Evolutionary conservation across 2,113 vertebrate species (phyloP).

Genomic region (Alligator sinensis): DNA sequence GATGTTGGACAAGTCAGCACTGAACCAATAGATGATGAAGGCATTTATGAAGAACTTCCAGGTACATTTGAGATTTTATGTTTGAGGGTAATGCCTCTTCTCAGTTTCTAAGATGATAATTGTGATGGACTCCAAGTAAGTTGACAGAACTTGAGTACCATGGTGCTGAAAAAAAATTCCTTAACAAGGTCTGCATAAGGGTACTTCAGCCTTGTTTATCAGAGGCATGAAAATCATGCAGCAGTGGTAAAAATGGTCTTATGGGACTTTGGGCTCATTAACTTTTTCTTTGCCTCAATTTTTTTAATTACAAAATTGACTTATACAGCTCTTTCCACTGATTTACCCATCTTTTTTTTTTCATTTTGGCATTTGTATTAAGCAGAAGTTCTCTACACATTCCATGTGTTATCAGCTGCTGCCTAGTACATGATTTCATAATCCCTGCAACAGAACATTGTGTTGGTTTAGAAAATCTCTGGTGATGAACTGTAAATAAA

Average conservation of each 20-base stretch:
- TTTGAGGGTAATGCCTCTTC: not conserved
- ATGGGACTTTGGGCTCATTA: constrained; percentile 70
- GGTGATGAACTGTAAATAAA: constrained; percentile 48
- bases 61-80: constrained; percentile 74
- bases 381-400: constrained; percentile 26
- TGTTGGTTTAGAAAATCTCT: constrained; percentile 33
- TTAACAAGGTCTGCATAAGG: constrained; percentile 4
- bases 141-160: fast-evolving
- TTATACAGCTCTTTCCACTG: constrained; percentile 65
- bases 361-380: constrained; percentile 59
- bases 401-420: constrained; percentile 55
- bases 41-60: constrained; percentile 94
- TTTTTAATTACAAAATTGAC: constrained; percentile 75
- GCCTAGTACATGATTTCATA: not conserved
- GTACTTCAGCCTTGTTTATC: constrained; percentile 19
- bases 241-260: constrained; percentile 47
- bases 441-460: not conserved
- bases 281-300: constrained; percentile 64
- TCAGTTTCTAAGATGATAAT: not conserved
- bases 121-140: not conserved
- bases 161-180: not conserved
- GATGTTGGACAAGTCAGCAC: constrained; percentile 79
- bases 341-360: constrained; percentile 58
- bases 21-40: constrained; percentile 74
- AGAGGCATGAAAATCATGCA: constrained; percentile 45